phyloP scores from a whole-genome alignment of 2,797 vertebrate species.

The Antrozous pallidus region DNA sequence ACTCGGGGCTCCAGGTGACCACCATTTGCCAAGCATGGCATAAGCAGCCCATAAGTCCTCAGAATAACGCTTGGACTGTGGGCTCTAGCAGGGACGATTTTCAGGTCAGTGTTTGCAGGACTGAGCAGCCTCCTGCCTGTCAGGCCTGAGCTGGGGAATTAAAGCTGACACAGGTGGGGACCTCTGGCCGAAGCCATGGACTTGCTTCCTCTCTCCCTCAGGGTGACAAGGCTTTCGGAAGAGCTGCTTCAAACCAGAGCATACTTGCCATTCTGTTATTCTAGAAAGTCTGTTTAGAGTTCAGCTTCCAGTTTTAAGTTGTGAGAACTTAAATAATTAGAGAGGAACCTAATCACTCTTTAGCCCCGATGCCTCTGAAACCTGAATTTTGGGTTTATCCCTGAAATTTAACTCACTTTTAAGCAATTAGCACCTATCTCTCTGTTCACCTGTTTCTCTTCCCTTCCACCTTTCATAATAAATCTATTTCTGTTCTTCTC shows the following conservation, averaged over 20 bases:
- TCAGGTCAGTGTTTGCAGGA: not conserved
- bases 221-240: not conserved
- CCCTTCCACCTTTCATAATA: not conserved
- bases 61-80: not conserved
- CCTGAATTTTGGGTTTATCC: not conserved
- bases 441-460: not conserved
- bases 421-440: not conserved
- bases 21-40: not conserved
- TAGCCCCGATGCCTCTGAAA: not conserved
- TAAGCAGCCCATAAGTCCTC: not conserved
- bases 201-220: not conserved
- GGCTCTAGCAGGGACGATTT: not conserved
- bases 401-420: not conserved
- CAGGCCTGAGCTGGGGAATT: not conserved
- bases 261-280: not conserved
- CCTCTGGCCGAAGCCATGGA: not conserved
- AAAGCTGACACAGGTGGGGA: not conserved
- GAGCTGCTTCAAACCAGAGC: not conserved
- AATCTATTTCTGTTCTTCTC: not conserved
- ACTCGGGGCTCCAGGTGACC: not conserved
- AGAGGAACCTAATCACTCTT: not conserved
- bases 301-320: not conserved
- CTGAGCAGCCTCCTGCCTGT: not conserved
- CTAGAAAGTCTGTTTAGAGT: not conserved
- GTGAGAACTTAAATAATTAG: not conserved